Conservation (phyloP, 2,113 vertebrate species). For the Sylvilagus bachmani region DNA sequence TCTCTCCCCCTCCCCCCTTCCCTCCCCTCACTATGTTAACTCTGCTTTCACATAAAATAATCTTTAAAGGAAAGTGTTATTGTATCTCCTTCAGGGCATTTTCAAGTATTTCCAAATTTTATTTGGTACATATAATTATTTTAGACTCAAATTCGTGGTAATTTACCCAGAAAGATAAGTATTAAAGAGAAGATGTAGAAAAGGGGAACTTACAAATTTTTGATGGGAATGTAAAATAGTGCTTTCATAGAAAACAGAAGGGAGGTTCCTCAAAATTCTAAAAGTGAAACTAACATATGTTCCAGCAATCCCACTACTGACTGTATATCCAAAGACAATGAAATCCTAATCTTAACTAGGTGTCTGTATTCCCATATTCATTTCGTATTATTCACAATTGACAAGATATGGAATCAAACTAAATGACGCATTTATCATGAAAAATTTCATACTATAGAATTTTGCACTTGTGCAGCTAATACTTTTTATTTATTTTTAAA, state of each 20-base stretch:
- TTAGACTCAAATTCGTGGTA: background rate
- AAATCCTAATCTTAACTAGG: background rate
- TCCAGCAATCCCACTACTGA: rapidly evolving
- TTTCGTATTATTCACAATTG: background rate
- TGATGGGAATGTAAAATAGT: background rate
- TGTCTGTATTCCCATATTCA: background rate
- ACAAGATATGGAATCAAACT: background rate
- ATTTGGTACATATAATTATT: background rate
- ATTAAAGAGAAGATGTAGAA: background rate
- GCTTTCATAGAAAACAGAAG: background rate
- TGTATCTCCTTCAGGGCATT: background rate
- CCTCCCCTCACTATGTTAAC: too few relatives aligned
- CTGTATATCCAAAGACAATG: background rate
- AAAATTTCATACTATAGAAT: background rate
- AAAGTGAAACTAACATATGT: background rate
- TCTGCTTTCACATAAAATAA: too few relatives aligned
- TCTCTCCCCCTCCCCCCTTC: too few relatives aligned
- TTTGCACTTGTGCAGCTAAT: background rate
- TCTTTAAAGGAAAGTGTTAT: too few relatives aligned
- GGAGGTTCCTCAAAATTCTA: background rate
- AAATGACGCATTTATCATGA: background rate
- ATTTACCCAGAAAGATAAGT: background rate
- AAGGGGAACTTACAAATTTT: background rate
- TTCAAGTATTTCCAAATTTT: conserved; percentile 8
- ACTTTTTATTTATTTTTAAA: too few relatives aligned